Base-by-base conservation (phyloP, 2,888 invertebrate species). In the Eumerus sabulonum region DNA sequence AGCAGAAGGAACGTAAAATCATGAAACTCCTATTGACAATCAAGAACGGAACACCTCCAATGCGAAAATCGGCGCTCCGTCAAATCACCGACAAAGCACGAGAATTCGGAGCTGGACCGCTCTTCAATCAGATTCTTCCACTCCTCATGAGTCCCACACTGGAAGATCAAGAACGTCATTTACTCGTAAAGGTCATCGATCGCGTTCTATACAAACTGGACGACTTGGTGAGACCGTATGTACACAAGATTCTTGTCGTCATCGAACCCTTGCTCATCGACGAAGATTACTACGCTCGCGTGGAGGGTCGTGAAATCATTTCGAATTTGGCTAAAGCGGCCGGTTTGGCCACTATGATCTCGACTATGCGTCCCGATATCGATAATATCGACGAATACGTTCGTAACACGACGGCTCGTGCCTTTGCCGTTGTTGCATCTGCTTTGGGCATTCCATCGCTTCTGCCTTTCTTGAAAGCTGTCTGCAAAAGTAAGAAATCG, bases 361-460 rank as follows among this genome's bases (percentile, higher is more conserved):
- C 99, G 3, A 99, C 99, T 0, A 99, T 99, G 99, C 92, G 99
- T 87, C 99, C 99, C 0, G 99, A 99, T 90, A 99, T 99, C 85
- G 99, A 99, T 90, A 99, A 99, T 88, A 98, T 98, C 85, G 99
- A 99, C 89, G 98, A 99, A 90, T 99, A 99, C 86, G 99, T 99
- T 42, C 93, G 99, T 87, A 99, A 99, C 89, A 99, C 99, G 0
- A 99, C 99, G 0, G 99, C 99, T 4, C 92, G 99, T 85, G 99
- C 99, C 0, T 99, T 99, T 89, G 99, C 99, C n/a, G 99, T 99
- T 0, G 99, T 99, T 0, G 99, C 99, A 1, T 99, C 99, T 1
- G 99, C 99, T 66, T 91, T 99, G 77, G 99, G 92, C 83, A 99
- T 99, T 84, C 99, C 99, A 7, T 98, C 98, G 0, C 90, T 99